These are phyloP conservation scores for Tinea semifulvella DNA, from an alignment of 2,888 invertebrate genomes.

Conservation along the genomic window DNA sequence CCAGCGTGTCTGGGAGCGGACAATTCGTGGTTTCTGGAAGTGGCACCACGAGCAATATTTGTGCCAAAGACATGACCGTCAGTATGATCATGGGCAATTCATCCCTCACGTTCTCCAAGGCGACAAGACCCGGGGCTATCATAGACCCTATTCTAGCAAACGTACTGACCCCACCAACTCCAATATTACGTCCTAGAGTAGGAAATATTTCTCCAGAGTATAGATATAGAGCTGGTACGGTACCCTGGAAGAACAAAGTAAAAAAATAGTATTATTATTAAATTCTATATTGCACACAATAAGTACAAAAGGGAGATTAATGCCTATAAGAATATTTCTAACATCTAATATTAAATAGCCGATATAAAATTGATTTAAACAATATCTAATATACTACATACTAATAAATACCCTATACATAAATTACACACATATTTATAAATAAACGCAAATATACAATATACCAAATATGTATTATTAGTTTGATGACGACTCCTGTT, in stretches of 20 bases:
- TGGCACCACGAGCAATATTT: slow-evolving; percentile 41
- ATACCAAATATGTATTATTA: too few species aligned
- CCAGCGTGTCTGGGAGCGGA: slow-evolving; percentile 60
- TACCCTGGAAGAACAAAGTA: slow-evolving; percentile 57
- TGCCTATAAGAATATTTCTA: too few species aligned
- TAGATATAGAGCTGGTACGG: slow-evolving; percentile 70
- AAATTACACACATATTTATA: too few species aligned
- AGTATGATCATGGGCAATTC: slow-evolving; percentile 42
- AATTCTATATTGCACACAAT: too few species aligned
- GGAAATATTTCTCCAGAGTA: slow-evolving; percentile 83
- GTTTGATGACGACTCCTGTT: too few species aligned
- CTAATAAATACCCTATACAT: too few species aligned
- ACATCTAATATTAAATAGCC: too few species aligned
- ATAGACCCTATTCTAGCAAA: slow-evolving; percentile 83
- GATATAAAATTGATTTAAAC: too few species aligned
- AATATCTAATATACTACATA: too few species aligned
- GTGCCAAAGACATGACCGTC: slow-evolving; percentile 33
- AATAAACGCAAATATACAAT: too few species aligned
- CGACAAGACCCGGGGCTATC: slow-evolving; percentile 52
- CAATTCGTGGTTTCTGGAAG: slow-evolving; percentile 54
- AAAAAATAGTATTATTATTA: too few species aligned
- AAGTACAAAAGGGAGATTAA: too few species aligned
- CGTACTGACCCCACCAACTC: slow-evolving; percentile 77
- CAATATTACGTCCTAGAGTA: slow-evolving; percentile 78
- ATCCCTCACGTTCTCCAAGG: slow-evolving; percentile 30